These are phyloP conservation scores for Melipona beecheii DNA, from an alignment of 2,888 invertebrate species.

Conservation along the genomic window DNA sequence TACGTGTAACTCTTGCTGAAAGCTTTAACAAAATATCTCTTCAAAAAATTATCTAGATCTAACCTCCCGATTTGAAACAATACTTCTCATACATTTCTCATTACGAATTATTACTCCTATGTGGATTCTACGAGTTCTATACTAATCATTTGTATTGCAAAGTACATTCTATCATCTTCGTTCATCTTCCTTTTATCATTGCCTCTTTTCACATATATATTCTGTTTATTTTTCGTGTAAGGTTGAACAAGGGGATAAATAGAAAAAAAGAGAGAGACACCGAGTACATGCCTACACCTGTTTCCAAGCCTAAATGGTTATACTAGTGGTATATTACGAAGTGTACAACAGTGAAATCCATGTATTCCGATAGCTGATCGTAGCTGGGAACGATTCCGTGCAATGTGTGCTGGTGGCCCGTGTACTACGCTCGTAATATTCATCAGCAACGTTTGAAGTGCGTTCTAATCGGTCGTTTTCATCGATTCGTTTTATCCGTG, in stretches of 20 bases:
- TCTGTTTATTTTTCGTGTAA: conserved; percentile 63
- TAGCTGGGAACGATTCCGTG: conserved; percentile 34
- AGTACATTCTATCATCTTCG: conserved; percentile 43
- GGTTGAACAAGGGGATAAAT: conserved; percentile 57
- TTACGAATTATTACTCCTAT: neutral
- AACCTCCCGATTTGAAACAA: neutral
- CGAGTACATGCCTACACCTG: conserved; percentile 63
- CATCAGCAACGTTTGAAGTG: conserved; percentile 49
- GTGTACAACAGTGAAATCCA: conserved; percentile 56
- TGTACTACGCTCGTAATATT: conserved; percentile 31
- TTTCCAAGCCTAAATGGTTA: conserved; percentile 64
- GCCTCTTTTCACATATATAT: conserved; percentile 50
- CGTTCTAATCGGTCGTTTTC: conserved; percentile 51
- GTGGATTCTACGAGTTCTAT: conserved; percentile 14
- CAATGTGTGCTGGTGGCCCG: conserved; percentile 38
- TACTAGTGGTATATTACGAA: conserved; percentile 54
- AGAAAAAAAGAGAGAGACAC: conserved; percentile 42
- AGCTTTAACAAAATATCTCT: neutral
- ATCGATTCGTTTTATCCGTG: conserved; percentile 49
- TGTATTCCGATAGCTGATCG: conserved; percentile 38
- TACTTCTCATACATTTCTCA: neutral
- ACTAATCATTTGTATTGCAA: conserved; percentile 31
- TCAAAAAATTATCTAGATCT: neutral
- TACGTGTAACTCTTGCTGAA: neutral
- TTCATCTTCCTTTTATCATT: conserved; percentile 37